Base-by-base conservation (phyloP, 2,888 invertebrate genomes). In the Epicampocera succincta region DNA sequence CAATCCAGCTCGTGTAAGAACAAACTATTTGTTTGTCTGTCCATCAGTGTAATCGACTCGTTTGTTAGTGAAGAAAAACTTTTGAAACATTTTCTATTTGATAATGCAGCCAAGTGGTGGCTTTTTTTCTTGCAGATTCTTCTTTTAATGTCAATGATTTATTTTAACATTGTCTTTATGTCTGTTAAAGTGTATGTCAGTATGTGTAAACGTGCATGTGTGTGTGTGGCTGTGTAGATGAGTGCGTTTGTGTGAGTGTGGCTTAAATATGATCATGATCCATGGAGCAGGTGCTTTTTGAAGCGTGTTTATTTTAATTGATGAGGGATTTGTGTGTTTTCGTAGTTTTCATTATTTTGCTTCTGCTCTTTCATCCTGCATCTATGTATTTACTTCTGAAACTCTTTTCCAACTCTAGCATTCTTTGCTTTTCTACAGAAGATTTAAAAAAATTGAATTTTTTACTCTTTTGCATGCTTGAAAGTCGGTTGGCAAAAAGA, bases 271-370 rank as follows among this genome's bases (percentile, higher is more conserved):
- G 66, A 74, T 81, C 74, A 63, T 72, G 63, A 80, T 76, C 74
- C 75, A 80, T 81, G 69, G 66, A 85, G 85, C 85, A 85, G 85
- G 85, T 85, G 85, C 84, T 85, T 85, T 83, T 85, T 84, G 84
- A 79, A 84, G 84, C 84, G 84, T 85, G 85, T 84, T 85, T 84
- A 71, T 83, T 85, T 86, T 86, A 86, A 86, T 86, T 85, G 85
- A 85, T 85, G 85, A 85, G 85, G 85, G 85, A 85, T 86, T 85
- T 83, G 83, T 82, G 82, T 84, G 84, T 74, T 76, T 75, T 79
- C 63, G 71, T 69, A 19, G 17, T 44, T 61, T 60, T 40, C 12
- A 42, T 40, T 48, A 0, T 60, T 25, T 52, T n/a, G 8, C 15
- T 29, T 15, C 15, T 21, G 17, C 33, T 50, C 42, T 40, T 66